Base-by-base conservation (phyloP, 2,113 vertebrate species). In the Spilogale gracilis region DNA sequence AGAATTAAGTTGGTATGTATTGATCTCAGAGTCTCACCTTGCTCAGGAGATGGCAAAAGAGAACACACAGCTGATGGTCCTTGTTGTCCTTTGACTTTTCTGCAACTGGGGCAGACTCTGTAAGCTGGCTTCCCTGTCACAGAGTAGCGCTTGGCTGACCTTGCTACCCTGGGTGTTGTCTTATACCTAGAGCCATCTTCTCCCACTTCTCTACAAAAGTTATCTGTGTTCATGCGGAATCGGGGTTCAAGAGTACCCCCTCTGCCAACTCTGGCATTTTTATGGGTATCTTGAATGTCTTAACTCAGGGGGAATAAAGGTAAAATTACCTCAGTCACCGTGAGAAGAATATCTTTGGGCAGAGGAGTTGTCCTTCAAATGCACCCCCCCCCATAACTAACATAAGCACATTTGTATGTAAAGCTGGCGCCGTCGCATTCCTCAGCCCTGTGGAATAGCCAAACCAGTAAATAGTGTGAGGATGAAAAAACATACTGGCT, bases 221-320 rank as follows among this genome's bases (percentile, higher is more conserved):
- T 69, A 76, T 76, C 18, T 84, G 11, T 90, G 30, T 71, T 95
- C 58, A 78, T 80, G 52, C 20, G 9, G 50, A 83, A 74, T 73
- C 58, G 76, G 13, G 48, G 60, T 60, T 96, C 56, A 80, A 74
- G 61, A 89, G 2, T 84, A 20, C 21, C 25, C 52, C 17, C 48
- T 74, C 71, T 96, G 23, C 43, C 23, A 50, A 91, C 60, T 79
- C 13, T 94, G 91, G 13, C 71, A 88, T 90, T 48, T 95, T 89
- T 94, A 95, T 38, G 81, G 61, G 32, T 20, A 96, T 86, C 43
- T 89, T 84, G 32, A 93, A 21, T 56, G 65, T 91, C 48, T 91
- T 97, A 93, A 93, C 48, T 94, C 67, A 63, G 5, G 65, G 17
- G 23, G 58, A 61, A 25, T 88, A 80, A 89, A 83, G 56, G n/a